phyloP scores from a whole-genome alignment of 2,888 invertebrate species.

The Odontocolon sp. region DNA sequence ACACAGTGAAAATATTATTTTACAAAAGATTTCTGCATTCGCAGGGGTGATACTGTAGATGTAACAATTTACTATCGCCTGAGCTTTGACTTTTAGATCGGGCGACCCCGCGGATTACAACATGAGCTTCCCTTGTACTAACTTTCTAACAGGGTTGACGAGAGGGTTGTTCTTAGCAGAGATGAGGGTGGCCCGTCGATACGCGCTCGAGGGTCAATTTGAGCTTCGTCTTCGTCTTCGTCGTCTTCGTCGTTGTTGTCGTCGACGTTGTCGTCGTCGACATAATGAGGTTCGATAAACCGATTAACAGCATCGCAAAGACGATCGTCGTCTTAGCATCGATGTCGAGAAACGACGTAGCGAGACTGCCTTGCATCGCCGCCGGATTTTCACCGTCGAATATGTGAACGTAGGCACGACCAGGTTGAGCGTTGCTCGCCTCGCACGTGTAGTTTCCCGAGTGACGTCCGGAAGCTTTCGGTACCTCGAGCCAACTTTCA shows the following conservation, averaged over 20 bases:
- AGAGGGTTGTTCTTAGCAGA: constrained; percentile 28
- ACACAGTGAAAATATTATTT: constrained; percentile 15
- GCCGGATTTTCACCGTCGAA: constrained; percentile 93
- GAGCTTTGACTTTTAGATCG: not conserved
- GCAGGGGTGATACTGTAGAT: not conserved
- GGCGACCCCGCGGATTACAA: constrained; percentile 7
- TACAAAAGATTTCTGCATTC: constrained; percentile 27
- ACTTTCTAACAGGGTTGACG: constrained; percentile 25
- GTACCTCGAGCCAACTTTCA: constrained; percentile 85
- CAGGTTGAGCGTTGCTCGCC: constrained; percentile 93
- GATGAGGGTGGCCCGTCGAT: constrained; percentile 1
- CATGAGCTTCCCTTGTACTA: not conserved
- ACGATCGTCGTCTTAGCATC: constrained; percentile 22
- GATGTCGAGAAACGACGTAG: constrained; percentile 55
- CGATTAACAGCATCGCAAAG: constrained; percentile 35
- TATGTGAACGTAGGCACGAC: constrained; percentile 94
- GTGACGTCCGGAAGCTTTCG: constrained; percentile 85
- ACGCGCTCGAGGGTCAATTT: constrained; percentile 36
- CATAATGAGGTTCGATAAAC: constrained; percentile 47
- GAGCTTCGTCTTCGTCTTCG: constrained; percentile 36
- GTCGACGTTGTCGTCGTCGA: constrained; percentile 31
- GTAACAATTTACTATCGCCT: not conserved
- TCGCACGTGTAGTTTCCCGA: constrained; percentile 95
- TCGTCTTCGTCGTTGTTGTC: constrained; percentile 4
- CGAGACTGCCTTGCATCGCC: constrained; percentile 88